A percentile compares a stretch with the other conserved stretches of the same genome.
These are phyloP conservation scores for Melolontha melolontha DNA, from an alignment of 2,888 invertebrate genomes.

Conservation along the genomic window DNA sequence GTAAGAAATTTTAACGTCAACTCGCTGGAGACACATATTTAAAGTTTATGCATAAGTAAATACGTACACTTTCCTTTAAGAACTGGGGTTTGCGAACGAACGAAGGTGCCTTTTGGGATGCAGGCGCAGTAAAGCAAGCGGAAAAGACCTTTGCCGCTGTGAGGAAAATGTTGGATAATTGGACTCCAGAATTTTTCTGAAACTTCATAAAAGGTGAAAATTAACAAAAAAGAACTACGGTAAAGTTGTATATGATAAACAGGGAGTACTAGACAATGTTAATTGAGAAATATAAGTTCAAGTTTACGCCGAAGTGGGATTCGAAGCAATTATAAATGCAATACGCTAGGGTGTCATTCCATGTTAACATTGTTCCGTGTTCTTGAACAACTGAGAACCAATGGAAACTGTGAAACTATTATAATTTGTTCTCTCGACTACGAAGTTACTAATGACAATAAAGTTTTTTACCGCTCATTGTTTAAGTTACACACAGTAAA, in stretches of 20 bases:
- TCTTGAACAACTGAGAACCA: slow-evolving; percentile 54
- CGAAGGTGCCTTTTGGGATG: background rate
- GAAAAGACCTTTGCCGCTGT: background rate
- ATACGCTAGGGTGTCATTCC: slow-evolving; percentile 57
- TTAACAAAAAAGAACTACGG: background rate
- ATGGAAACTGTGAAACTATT: slow-evolving; percentile 55
- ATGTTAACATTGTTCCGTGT: slow-evolving; percentile 55
- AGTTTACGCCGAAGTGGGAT: slow-evolving; percentile 13
- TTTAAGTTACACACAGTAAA: background rate
- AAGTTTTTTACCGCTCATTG: background rate
- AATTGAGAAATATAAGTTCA: slow-evolving; percentile 15
- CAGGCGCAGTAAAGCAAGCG: too few relatives aligned
- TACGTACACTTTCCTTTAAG: slow-evolving; percentile 49
- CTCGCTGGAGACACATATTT: slow-evolving; percentile 54
- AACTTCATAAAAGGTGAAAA: background rate
- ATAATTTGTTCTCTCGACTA: slow-evolving; percentile 52
- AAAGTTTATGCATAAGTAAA: slow-evolving; percentile 56
- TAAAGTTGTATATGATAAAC: slow-evolving; percentile 2
- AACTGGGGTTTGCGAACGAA: slow-evolving; percentile 7
- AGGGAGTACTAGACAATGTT: background rate
- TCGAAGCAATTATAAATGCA: slow-evolving; percentile 58
- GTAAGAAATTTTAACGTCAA: slow-evolving; percentile 50
- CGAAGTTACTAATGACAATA: slow-evolving; percentile 21
- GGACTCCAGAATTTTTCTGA: slow-evolving; percentile 15
- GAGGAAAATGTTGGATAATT: slow-evolving; percentile 1